Conservation (phyloP, 2,113 vertebrate species). For the Sinosuthora webbiana region DNA sequence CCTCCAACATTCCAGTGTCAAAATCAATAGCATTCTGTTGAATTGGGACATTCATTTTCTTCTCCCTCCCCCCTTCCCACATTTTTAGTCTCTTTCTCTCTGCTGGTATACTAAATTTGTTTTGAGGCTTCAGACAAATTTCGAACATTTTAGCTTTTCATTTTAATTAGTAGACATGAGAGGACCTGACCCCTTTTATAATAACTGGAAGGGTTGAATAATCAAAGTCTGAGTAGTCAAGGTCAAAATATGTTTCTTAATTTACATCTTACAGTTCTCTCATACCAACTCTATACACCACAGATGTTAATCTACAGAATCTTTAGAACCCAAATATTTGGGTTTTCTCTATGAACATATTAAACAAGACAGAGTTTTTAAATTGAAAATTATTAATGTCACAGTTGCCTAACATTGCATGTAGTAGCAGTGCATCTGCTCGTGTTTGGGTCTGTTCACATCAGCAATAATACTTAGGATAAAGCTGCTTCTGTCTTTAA, state of each 20-base stretch:
- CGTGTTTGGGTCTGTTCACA: not conserved
- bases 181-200: slow-evolving; percentile 29
- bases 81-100: not conserved
- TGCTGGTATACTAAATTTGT: not conserved
- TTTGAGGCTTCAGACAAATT: slow-evolving; percentile 12
- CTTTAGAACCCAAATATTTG: not conserved
- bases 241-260: not conserved
- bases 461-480: not conserved
- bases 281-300: not conserved
- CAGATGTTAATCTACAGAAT: not conserved
- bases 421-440: not conserved
- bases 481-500: slow-evolving; percentile 54
- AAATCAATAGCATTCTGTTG: not conserved
- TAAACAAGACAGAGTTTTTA: not conserved
- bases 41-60: not conserved
- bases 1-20: not conserved
- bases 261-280: not conserved
- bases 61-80: not conserved
- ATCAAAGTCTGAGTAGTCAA: slow-evolving; percentile 9
- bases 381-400: not conserved
- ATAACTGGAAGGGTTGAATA: not conserved
- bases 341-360: not conserved
- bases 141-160: not conserved
- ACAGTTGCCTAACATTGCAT: not conserved
- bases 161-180: slow-evolving; percentile 5